phyloP scores from a whole-genome alignment of 2,113 vertebrate genomes.

The Rhadina sibilatrix region DNA sequence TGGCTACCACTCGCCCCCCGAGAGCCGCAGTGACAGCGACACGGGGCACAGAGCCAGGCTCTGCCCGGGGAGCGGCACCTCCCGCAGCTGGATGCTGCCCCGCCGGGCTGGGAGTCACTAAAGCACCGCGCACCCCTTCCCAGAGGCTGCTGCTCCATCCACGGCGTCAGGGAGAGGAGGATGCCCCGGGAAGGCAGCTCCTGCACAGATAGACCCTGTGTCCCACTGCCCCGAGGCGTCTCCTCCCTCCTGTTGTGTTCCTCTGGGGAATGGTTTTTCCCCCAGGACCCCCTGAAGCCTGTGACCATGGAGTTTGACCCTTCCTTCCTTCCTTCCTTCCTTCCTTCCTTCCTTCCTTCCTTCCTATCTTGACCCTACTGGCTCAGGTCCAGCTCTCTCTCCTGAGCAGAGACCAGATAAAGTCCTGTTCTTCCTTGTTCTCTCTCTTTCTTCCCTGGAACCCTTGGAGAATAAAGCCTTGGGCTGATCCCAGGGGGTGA shows the following conservation, averaged over 20 bases:
- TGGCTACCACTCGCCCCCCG: not conserved
- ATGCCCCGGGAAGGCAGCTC: not conserved
- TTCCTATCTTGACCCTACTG: too few species aligned
- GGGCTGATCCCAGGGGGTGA: too few species aligned
- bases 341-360: too few species aligned
- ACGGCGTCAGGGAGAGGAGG: not conserved
- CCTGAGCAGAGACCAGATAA: too few species aligned
- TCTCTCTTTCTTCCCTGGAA: too few species aligned
- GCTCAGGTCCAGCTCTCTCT: too few species aligned
- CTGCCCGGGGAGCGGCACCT: accelerated
- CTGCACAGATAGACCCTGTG: not conserved
- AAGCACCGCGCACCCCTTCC: accelerated
- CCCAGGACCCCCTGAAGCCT: too few species aligned
- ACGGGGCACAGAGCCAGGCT: not conserved
- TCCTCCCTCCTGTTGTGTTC: not conserved
- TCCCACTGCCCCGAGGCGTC: not conserved
- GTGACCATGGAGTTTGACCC: too few species aligned
- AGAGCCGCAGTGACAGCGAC: not conserved
- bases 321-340: too few species aligned
- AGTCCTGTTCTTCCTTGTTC: too few species aligned
- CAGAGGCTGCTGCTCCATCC: not conserved
- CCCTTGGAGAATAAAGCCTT: too few species aligned
- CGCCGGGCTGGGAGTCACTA: not conserved
- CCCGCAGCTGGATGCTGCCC: not conserved
- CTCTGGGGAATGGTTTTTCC: too few species aligned